Evolutionary conservation across 1,140 invertebrate species (phyloP).

Genomic region (Diachasma alloeum): DNA sequence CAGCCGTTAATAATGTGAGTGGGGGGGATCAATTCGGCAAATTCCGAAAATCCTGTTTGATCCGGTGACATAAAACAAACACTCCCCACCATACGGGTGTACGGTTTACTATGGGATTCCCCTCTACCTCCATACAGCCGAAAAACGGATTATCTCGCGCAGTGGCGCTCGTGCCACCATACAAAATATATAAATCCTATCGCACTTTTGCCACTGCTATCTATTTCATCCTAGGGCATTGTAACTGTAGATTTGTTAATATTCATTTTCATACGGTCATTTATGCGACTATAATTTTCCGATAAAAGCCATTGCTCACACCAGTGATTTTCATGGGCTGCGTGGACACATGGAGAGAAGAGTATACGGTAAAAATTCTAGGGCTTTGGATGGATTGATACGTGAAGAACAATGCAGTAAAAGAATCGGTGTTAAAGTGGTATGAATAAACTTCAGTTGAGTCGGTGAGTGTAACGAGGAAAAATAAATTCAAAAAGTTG

Average conservation of each 20-base stretch:
- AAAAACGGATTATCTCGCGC: slow-evolving; percentile 28
- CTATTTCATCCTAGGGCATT: neutral
- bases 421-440: too few relatives aligned
- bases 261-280: neutral
- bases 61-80: slow-evolving; percentile 57
- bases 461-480: too few relatives aligned
- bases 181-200: slow-evolving; percentile 18
- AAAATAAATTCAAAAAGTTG: too few relatives aligned
- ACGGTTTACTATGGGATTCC: slow-evolving; percentile 41
- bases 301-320: neutral
- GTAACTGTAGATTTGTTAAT: slow-evolving; percentile 13
- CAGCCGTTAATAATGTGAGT: slow-evolving; percentile 33
- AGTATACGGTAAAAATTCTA: too few relatives aligned
- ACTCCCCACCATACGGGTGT: slow-evolving; percentile 42
- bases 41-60: slow-evolving; percentile 57
- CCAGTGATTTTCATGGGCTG: neutral
- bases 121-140: slow-evolving; percentile 25
- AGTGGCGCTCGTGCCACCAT: neutral
- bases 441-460: too few relatives aligned
- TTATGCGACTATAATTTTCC: neutral
- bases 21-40: slow-evolving; percentile 32
- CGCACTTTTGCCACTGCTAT: slow-evolving; percentile 10
- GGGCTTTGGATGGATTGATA: too few relatives aligned
- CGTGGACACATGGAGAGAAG: too few relatives aligned
- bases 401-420: too few relatives aligned